phyloP scores from a whole-genome alignment of 2,113 vertebrate species.

The Eupsittula cactorum region DNA sequence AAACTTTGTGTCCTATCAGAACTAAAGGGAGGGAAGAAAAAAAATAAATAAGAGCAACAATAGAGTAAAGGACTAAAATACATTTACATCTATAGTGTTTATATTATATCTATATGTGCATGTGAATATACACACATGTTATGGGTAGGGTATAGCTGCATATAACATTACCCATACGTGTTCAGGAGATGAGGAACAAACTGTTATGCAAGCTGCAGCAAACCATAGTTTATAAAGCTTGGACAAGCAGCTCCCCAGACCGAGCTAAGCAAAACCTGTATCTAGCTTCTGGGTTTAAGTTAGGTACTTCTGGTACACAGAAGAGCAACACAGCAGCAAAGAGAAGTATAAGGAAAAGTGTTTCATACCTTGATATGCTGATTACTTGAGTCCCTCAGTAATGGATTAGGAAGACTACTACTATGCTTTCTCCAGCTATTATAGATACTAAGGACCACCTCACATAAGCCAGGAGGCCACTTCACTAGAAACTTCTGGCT shows the following conservation, averaged over 20 bases:
- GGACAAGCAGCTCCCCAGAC: not conserved
- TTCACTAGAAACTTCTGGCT: slow-evolving; percentile 87
- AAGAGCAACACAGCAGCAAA: not conserved
- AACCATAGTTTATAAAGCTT: not conserved
- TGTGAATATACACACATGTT: no score
- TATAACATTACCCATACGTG: not conserved
- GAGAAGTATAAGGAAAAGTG: fast-evolving
- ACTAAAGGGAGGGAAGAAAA: not conserved
- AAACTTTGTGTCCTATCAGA: not conserved
- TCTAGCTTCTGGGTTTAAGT: not conserved
- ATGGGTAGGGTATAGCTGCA: fast-evolving
- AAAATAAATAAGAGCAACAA: not conserved
- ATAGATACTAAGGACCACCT: slow-evolving; percentile 88
- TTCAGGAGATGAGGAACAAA: not conserved
- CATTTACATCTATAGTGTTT: not conserved
- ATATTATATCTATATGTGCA: not conserved
- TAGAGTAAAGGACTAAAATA: not conserved
- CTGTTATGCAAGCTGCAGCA: not conserved
- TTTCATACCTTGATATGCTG: slow-evolving; percentile 85
- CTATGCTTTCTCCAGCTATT: slow-evolving; percentile 92
- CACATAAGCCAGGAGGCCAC: slow-evolving; percentile 87
- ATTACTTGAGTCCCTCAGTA: slow-evolving; percentile 89
- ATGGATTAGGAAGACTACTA: slow-evolving; percentile 89
- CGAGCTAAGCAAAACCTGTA: not conserved
- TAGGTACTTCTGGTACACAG: not conserved